Evolutionary conservation across 2,113 vertebrate genomes (phyloP).

Genomic region (Sorex fumeus): DNA sequence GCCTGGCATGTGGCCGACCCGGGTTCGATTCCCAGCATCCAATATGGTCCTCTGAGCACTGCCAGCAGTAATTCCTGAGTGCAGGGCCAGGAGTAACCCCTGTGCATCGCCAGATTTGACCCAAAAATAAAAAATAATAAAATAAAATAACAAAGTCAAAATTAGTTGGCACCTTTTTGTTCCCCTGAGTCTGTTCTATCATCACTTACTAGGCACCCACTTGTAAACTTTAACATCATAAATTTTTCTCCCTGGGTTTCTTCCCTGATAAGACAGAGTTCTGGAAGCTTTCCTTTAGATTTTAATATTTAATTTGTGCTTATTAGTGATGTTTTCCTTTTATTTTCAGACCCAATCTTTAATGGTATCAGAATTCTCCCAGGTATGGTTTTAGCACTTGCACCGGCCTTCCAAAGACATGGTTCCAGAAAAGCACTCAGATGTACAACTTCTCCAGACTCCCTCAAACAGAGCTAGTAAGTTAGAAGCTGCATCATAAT

Average conservation of each 20-base stretch:
- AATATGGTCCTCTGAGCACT: no score
- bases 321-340: not conserved
- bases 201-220: no score
- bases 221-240: not conserved
- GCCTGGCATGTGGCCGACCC: no score
- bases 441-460: not conserved
- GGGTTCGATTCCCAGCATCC: no score
- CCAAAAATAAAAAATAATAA: no score
- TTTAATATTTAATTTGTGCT: slow-evolving; percentile 28
- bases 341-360: not conserved
- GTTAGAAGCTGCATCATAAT: not conserved
- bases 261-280: not conserved
- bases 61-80: no score
- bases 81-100: no score
- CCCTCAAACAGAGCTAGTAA: not conserved
- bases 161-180: not conserved
- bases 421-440: not conserved
- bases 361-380: not conserved
- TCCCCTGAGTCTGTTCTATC: not conserved
- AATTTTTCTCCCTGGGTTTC: not conserved
- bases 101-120: no score
- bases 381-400: not conserved
- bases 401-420: not conserved
- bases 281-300: not conserved
- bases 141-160: slow-evolving; percentile 22